Conservation (phyloP, 2,888 invertebrate species). For the Trissolcus brochymenae region DNA sequence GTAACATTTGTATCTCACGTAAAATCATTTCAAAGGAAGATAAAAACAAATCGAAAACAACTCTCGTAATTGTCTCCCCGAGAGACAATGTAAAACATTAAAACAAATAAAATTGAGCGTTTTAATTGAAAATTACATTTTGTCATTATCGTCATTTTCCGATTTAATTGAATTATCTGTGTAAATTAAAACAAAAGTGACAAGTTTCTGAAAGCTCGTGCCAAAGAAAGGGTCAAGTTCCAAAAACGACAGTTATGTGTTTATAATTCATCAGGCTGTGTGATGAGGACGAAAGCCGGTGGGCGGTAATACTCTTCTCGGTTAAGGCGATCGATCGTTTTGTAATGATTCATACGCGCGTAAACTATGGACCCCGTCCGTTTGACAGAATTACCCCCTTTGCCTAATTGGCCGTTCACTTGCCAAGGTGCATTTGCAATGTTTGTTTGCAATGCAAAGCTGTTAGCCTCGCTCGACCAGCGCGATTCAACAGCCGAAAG, state of each 20-base stretch:
- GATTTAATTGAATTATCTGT: background rate
- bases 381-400: constrained; percentile 26
- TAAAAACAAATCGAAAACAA: constrained; percentile 21
- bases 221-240: no score
- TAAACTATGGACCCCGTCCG: constrained; percentile 13
- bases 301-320: no score
- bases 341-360: constrained; percentile 35
- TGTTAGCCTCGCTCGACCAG: constrained; percentile 14
- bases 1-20: constrained; percentile 21
- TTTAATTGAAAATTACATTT: background rate
- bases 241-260: no score
- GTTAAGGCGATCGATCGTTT: constrained; percentile 20
- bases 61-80: no score
- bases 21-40: constrained; percentile 6
- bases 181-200: no score
- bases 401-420: constrained; percentile 26
- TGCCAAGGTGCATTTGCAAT: constrained; percentile 18
- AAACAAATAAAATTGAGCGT: background rate
- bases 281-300: no score
- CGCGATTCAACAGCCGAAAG: constrained; percentile 3
- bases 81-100: no score
- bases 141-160: background rate
- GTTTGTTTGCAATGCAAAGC: constrained; percentile 28
- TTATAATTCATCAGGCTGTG: no score
- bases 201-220: no score